Evolutionary conservation across 1,140 invertebrate species (phyloP).

Genomic region (Brachionus calyciflorus): DNA sequence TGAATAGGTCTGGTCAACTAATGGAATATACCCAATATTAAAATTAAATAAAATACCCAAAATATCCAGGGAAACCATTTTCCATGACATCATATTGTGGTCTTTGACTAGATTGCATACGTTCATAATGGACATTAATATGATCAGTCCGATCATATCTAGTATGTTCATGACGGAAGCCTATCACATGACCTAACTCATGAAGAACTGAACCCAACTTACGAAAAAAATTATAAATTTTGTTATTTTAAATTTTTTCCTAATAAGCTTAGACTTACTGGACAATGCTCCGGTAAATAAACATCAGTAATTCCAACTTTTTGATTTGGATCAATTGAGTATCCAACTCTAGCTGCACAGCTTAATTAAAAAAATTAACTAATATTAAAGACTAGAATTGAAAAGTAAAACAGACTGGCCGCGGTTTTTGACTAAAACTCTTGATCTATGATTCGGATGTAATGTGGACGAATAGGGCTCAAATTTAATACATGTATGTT

Average conservation of each 20-base stretch:
- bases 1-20: too few relatives aligned
- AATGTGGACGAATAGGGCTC: slow-evolving; percentile 25
- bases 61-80: slow-evolving; percentile 41
- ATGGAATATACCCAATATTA: too few relatives aligned
- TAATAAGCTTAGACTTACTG: not conserved
- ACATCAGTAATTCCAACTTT: slow-evolving; percentile 25
- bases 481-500: slow-evolving; percentile 46
- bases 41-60: slow-evolving; percentile 21
- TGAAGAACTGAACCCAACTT: slow-evolving; percentile 65
- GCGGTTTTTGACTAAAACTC: slow-evolving; percentile 31
- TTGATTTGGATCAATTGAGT: not conserved
- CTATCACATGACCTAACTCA: slow-evolving; percentile 68
- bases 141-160: slow-evolving; percentile 54
- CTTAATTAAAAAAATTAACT: not conserved
- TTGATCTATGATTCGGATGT: slow-evolving; percentile 27
- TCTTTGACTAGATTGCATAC: slow-evolving; percentile 49
- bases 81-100: slow-evolving; percentile 33
- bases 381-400: not conserved
- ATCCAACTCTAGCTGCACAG: slow-evolving; percentile 45
- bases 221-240: not conserved
- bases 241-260: not conserved
- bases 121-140: slow-evolving; percentile 52
- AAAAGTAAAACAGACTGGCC: slow-evolving; percentile 34
- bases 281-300: slow-evolving; percentile 46
- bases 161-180: slow-evolving; percentile 63